Base-by-base conservation (phyloP, 2,888 invertebrate species). In the Plusia festucae region DNA sequence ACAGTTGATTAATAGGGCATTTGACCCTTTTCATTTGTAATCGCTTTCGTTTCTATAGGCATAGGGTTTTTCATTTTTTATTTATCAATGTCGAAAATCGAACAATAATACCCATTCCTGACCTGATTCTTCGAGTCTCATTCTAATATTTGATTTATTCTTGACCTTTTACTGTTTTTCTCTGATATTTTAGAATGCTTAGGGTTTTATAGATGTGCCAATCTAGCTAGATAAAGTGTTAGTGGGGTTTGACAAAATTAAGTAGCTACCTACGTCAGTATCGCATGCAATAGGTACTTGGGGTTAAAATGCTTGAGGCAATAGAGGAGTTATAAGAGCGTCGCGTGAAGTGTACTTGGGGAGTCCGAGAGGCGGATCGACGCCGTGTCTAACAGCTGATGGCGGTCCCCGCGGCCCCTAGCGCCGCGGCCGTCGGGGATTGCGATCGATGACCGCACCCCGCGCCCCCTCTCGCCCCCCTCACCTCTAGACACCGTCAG, bases 371-470 rank as follows among this genome's bases (percentile, higher is more conserved):
- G 82, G 81, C 78, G 82, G 81, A 79, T 82, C 83, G 85, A 76
- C 83, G 84, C 77, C 82, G 84, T 82, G 83, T 83, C 86, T 82
- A 92, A 90, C 93, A 93, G 93, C 93, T 93, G 94, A 92, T 93
- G 90, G 90, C 86, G 85, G 89, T 78, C 88, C 86, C 85, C 88
- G 83, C 82, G 88, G 84, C 83, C 84, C 84, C 86, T 70, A 81
- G 78, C 82, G 84, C 82, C 86, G 90, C 86, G 82, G 84, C 82
- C 86, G 90, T 86, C 88, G 87, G 87, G 85, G 79, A 83, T 79
- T 87, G 81, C 90, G 92, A 90, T 94, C 93, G 92, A 93, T 94
- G 91, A 87, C 90, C 91, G 88, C 91, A 82, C 91, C 91, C 90
- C 91, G 85, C 89, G 80, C 87, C 81, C 70, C 20, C 11, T 18